A percentile compares a stretch with the other conserved stretches of the same genome.
Conservation (phyloP, 2,797 vertebrate genomes). For the Schizopygopsis pylzovi region DNA sequence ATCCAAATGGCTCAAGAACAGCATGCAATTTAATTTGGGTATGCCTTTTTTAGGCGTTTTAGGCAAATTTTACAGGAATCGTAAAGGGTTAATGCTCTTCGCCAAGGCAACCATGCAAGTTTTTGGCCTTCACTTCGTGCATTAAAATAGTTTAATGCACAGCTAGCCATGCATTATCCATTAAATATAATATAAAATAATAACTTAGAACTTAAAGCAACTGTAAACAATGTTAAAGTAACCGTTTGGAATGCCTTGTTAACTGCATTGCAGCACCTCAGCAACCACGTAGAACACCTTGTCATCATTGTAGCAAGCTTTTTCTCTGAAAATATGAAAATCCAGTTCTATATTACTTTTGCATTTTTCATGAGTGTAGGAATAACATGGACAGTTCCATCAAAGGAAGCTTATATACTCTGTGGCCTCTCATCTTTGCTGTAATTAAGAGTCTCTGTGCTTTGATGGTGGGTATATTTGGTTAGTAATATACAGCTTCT, state of each 20-base stretch:
- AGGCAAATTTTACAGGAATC: too few species aligned
- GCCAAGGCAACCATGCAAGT: too few species aligned
- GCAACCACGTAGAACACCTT: background rate
- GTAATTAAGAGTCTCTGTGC: conserved; percentile 41
- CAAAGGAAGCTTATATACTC: conserved; percentile 25
- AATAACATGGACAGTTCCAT: conserved; percentile 23
- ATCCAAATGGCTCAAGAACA: too few species aligned
- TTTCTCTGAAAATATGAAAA: conserved; percentile 2
- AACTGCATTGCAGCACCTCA: background rate
- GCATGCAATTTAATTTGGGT: too few species aligned
- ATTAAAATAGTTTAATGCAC: too few species aligned
- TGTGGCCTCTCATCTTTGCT: conserved; percentile 38
- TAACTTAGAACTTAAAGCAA: background rate
- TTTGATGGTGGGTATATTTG: conserved; percentile 39
- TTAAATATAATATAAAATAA: background rate
- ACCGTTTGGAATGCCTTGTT: background rate
- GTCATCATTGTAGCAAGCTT: background rate
- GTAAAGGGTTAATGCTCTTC: too few species aligned
- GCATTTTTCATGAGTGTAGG: conserved; percentile 18
- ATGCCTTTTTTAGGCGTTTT: too few species aligned
- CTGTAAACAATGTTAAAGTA: background rate
- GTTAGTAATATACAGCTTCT: conserved; percentile 15
- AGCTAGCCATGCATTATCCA: background rate
- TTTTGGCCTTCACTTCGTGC: too few species aligned
- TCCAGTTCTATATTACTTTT: conserved; percentile 9